Evolutionary conservation across 2,888 invertebrate species (phyloP), one percentile per base, ranked within the genome.

Genomic region (Lepidocyrtinus sp.): DNA sequence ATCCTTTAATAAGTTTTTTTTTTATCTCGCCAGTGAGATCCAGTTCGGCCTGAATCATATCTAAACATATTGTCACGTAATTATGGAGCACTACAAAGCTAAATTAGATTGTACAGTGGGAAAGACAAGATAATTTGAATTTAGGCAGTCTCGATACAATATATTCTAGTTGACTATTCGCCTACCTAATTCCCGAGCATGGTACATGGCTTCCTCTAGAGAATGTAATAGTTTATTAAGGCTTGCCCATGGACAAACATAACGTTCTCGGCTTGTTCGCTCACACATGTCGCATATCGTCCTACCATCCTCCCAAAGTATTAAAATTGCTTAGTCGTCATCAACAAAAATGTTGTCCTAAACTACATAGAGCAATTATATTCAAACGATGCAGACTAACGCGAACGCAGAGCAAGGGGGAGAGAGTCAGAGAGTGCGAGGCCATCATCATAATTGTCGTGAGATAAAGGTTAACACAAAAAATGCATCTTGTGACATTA

Each of bases 391-490:
- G 5, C 12, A 36, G 7, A 36, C 5, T 12, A 36, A 36, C 36
- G 36, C 36, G 7, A 36, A 36, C 5, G 36, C 36, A 9, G 36
- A 12, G 7, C 12, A 36, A 5, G 36, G 36, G 12, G 36, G 7
- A 36, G 36, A 36, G 5, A 36, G 7, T 5, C 12, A 7, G 55
- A 55, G 55, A 55, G 55, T 55, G 55, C 55, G 55, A 55, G 55
- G 55, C 55, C 55, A 55, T 55, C 55, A 55, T 55, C 55, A 55
- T 55, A 55, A 55, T 55, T 55, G 55, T 55, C 55, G 55, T 55
- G 55, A 55, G 55, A 55, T 55, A 55, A 55, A 55, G 55, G 55
- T 55, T 55, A 55, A 55, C 55, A 55, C n/a, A 55, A 55, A 55
- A 55, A 55, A 55, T 55, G 55, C 55, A 55, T 55, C 55, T n/a